phyloP scores from a whole-genome alignment of 2,797 vertebrate genomes.

The Sitta carolinensis region DNA sequence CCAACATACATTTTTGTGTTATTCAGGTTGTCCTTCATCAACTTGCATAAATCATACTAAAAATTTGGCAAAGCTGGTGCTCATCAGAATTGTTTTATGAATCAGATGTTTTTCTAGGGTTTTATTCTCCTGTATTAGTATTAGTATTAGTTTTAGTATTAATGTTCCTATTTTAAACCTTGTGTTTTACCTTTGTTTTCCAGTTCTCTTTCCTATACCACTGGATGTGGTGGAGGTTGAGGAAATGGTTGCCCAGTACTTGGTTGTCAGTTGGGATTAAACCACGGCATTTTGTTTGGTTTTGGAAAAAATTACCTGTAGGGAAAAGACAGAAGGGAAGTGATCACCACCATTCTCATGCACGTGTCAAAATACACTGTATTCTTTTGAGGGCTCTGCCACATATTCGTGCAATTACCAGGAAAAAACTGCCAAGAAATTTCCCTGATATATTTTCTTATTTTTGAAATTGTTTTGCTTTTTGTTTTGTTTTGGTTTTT shows the following conservation, averaged over 20 bases:
- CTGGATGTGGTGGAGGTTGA: accelerated
- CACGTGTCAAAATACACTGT: background rate
- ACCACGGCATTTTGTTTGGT: background rate
- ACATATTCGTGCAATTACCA: background rate
- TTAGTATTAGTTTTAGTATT: too few relatives aligned
- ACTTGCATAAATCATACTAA: accelerated
- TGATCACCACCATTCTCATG: background rate
- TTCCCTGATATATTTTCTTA: background rate
- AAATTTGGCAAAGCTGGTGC: background rate
- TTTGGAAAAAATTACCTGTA: background rate
- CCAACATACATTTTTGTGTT: background rate
- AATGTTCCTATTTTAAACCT: background rate
- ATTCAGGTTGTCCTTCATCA: background rate
- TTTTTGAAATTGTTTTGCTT: background rate
- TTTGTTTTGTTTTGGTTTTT: too few relatives aligned
- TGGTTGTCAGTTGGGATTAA: background rate
- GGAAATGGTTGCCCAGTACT: accelerated
- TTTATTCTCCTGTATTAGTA: background rate
- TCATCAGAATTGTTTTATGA: background rate
- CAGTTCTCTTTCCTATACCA: background rate
- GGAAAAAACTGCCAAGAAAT: background rate
- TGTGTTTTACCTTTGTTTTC: background rate
- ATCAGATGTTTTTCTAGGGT: background rate
- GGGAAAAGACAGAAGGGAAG: background rate
- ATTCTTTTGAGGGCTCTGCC: background rate